Evolutionary conservation across 2,888 invertebrate genomes (phyloP), one percentile per base, ranked within the genome.

Genomic region (Acanthococcus lagerstroemiae): DNA sequence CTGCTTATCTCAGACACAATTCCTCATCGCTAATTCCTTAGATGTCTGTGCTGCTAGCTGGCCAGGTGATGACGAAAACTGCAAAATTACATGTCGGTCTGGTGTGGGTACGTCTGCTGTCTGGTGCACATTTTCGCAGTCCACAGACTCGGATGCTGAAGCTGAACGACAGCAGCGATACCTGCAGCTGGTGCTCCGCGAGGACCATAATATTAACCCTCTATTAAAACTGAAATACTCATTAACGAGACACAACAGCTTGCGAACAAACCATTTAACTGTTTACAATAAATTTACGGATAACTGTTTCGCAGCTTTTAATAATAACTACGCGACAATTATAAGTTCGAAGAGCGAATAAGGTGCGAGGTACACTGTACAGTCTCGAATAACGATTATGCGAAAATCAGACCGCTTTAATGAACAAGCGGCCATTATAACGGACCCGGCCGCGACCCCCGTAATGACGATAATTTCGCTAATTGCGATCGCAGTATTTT

Each of bases 151-250:
- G 37, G 37, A 37, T 9, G n/a, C 12, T n/a, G n/a, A n/a, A 37
- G n/a, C 12, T 37, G 37, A 37, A 37, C 37, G 37, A 15, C 37
- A 37, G 12, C 37, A 37, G 37, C 37, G n/a, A n/a, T n/a, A 15
- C 37, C n/a, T 15, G 37, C 37, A 37, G 12, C 37, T 37, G 37
- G 37, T 37, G 37, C n/a, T 15, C 37, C 37, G 46, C 19, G 61
- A 48, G 48, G 24, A 12, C 15, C 21, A 54, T 54, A 52, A 37
- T 63, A 52, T 63, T 63, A 63, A 63, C 52, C 63, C 52, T 52
- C 63, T 52, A 63, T 63, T 63, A 52, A 63, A 63, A 63, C 37
- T 63, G 50, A 63, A 63, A 63, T 63, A 63, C 63, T 63, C 63
- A 63, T 63, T 63, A 63, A 63, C 54, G 61, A 22, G 60, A 37